Evolutionary conservation across 2,113 vertebrate genomes (phyloP).

Genomic region (Nannospalax galili): DNA sequence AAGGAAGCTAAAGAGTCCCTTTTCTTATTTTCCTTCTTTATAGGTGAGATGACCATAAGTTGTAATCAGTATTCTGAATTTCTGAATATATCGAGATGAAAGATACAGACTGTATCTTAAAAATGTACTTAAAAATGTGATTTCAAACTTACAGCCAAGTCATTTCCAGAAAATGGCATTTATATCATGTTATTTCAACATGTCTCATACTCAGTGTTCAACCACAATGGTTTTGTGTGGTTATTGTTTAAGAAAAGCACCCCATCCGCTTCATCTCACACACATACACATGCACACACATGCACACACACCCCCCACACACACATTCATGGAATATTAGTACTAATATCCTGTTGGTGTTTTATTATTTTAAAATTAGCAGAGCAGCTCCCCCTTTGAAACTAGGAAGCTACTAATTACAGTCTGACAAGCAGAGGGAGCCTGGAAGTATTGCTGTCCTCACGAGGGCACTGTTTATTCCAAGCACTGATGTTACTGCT

Average conservation of each 20-base stretch:
- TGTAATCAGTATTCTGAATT: background rate
- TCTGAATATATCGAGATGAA: background rate
- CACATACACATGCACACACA: background rate
- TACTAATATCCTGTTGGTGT: background rate
- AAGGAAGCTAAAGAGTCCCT: background rate
- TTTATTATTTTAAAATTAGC: background rate
- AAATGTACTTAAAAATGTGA: background rate
- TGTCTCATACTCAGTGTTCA: background rate
- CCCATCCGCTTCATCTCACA: background rate
- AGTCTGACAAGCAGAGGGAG: background rate
- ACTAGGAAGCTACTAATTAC: conserved; percentile 20
- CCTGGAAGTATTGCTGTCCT: background rate
- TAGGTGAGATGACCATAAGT: background rate
- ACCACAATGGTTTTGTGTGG: background rate
- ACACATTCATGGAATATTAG: too few relatives aligned
- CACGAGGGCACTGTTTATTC: background rate
- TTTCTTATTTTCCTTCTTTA: conserved; percentile 2
- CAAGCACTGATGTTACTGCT: background rate
- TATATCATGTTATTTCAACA: conserved; percentile 6
- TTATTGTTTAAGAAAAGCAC: background rate
- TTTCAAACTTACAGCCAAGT: conserved; percentile 22
- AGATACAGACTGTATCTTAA: background rate
- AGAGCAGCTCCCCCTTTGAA: conserved; percentile 45
- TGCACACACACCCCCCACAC: background rate
- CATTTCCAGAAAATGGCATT: background rate